These are phyloP conservation scores for Chironomus riparius DNA, from an alignment of 2,888 invertebrate genomes.

Conservation along the genomic window DNA sequence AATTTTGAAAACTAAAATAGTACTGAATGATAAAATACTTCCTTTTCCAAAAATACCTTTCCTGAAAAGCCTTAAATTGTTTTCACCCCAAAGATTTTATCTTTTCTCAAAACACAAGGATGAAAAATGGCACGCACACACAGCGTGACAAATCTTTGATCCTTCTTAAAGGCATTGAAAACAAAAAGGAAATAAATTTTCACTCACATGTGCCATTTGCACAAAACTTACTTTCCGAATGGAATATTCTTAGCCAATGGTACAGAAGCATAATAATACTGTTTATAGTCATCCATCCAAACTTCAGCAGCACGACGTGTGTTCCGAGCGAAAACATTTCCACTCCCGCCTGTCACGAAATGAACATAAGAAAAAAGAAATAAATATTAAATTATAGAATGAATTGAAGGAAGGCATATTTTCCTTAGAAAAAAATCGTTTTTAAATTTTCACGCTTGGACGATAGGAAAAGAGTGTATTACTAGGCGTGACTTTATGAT, in stretches of 20 bases:
- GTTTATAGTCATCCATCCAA: slow-evolving; percentile 99
- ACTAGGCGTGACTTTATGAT: slow-evolving; percentile 3
- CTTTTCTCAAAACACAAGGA: no score
- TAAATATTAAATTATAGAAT: neutral
- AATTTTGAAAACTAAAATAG: no score
- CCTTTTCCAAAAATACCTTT: no score
- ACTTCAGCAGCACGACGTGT: slow-evolving; percentile 89
- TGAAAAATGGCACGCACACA: no score
- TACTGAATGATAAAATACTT: no score
- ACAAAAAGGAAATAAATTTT: no score
- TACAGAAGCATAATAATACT: slow-evolving; percentile 89
- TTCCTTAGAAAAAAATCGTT: neutral
- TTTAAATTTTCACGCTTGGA: neutral
- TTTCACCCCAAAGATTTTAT: no score
- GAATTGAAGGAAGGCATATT: neutral
- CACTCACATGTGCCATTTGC: no score
- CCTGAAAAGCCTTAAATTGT: no score
- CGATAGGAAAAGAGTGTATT: neutral
- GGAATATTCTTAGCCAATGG: slow-evolving; percentile 80
- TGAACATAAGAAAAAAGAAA: neutral
- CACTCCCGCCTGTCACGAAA: slow-evolving; percentile 59
- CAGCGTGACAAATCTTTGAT: no score
- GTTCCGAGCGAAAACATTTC: slow-evolving; percentile 92
- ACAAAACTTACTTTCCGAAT: slow-evolving; percentile 65
- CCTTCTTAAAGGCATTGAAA: no score